Base-by-base conservation (phyloP, 2,113 vertebrate species). In the Silurus asotus region DNA sequence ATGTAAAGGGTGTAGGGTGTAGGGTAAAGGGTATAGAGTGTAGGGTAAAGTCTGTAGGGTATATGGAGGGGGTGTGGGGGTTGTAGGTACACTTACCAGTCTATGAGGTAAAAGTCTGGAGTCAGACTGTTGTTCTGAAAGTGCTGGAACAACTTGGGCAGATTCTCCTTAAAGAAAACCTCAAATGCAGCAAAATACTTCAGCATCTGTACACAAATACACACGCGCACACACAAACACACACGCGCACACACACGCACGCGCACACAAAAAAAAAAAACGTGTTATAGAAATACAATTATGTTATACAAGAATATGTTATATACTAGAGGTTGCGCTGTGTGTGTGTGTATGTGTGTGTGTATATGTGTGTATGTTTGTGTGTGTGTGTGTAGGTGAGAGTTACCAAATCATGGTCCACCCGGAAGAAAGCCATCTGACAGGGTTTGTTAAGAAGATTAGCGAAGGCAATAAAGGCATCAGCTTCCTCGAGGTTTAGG, bases 131-230 rank as follows among this genome's bases (percentile, higher is more conserved):
- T 98, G 86, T 91, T 96, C 90, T 96, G 97, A 93, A 99, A 99
- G 93, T 99, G 98, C 92, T 94, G 95, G 94, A 97, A 99, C 87
- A 99, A 93, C 91, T 95, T 97, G 82, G 98, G 97, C 37, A 99
- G 96, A 90, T 99, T 99, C 95, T 99, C 98, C 94, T 99, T 97
- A 64, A 99, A 99, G 95, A 99, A 99, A 89, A 99, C 96, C 96
- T 99, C 98, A 93, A 99, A 99, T 58, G 96, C 96, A 88, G 97
- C 96, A 91, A 99, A 99, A 91, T 99, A 99, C 93, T 99, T 99
- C 93, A 99, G 91, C 98, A 99, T 99, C 98, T 99, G 90, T 49
- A 58, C 91, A 13, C 3, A 2, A 37, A n/a, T n/a, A n/a, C 1
- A 37, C 37, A 37, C 37, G 3, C 37, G 3, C 37, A 37, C 37